Percentiles rank a stretch among this genome's conserved stretches.
Conservation (phyloP, 2,888 invertebrate species). For the Mesoligia furuncula region DNA sequence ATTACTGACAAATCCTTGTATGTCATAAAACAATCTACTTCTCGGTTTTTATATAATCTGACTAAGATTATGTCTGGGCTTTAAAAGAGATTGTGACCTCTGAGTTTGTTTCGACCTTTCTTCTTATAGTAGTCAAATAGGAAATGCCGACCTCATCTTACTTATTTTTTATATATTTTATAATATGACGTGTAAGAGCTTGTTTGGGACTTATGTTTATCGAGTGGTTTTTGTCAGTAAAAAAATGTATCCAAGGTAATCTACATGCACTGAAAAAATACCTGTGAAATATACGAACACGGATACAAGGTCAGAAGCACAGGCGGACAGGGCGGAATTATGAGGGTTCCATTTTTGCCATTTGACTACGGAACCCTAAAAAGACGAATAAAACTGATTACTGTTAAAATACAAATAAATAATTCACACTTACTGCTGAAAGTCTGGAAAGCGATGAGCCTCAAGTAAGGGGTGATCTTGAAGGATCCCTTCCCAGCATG, state of each 20-base stretch:
- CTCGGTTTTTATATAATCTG: too few species aligned
- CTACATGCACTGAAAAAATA: too few species aligned
- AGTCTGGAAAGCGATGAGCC: conserved; percentile 63
- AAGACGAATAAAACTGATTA: neutral
- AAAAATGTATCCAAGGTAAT: too few species aligned
- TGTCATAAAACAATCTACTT: too few species aligned
- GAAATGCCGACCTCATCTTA: too few species aligned
- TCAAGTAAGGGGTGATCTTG: conserved; percentile 59
- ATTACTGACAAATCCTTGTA: too few species aligned
- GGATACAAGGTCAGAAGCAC: neutral
- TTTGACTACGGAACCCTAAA: neutral
- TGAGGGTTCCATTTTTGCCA: neutral
- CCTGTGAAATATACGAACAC: neutral
- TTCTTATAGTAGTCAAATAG: too few species aligned
- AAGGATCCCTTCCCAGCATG: conserved; percentile 65
- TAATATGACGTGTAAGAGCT: too few species aligned
- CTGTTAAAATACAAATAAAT: neutral
- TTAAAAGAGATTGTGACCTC: too few species aligned
- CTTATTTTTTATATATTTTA: too few species aligned
- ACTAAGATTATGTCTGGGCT: too few species aligned
- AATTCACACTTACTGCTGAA: conserved; percentile 64
- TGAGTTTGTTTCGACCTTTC: too few species aligned
- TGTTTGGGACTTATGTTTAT: neutral
- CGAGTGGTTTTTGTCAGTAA: accelerated
- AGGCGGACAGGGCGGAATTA: neutral